Conservation (phyloP, 2,797 vertebrate species). For the Hippocampus kuda region DNA sequence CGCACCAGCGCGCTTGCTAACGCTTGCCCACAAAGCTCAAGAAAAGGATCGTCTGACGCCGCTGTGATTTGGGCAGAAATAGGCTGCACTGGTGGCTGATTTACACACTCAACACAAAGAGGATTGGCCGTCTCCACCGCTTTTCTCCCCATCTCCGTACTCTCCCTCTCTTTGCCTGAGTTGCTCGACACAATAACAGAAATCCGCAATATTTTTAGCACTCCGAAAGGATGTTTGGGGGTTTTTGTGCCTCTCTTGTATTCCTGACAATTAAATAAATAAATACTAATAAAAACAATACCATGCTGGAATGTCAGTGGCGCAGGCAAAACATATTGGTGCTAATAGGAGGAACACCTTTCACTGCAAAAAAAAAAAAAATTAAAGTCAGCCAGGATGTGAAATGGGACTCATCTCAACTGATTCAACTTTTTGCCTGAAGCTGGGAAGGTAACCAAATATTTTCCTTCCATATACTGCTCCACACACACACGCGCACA, state of each 20-base stretch:
- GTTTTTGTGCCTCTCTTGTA: slow-evolving; percentile 18
- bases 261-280: neutral
- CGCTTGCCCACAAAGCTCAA: slow-evolving; percentile 60
- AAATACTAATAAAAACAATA: neutral
- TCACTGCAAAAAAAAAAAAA: slow-evolving; percentile 15
- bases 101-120: slow-evolving; percentile 54
- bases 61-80: slow-evolving; percentile 55
- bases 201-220: slow-evolving; percentile 7
- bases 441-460: slow-evolving; percentile 42
- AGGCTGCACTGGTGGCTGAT: slow-evolving; percentile 53
- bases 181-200: neutral
- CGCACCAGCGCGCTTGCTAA: slow-evolving; percentile 62
- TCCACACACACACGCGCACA: neutral
- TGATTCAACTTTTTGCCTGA: slow-evolving; percentile 44
- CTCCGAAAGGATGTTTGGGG: slow-evolving; percentile 7
- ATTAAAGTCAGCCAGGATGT: slow-evolving; percentile 15
- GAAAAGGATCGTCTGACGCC: slow-evolving; percentile 54
- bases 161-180: slow-evolving; percentile 1
- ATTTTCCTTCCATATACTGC: slow-evolving; percentile 16
- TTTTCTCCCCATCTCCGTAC: slow-evolving; percentile 3
- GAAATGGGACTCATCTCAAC: slow-evolving; percentile 35
- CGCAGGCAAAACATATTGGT: slow-evolving; percentile 11
- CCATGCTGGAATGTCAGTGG: slow-evolving; percentile 3
- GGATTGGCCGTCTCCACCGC: slow-evolving; percentile 27
- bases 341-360: slow-evolving; percentile 12